Conservation (phyloP, 2,888 invertebrate species). For the Sipha maydis region DNA sequence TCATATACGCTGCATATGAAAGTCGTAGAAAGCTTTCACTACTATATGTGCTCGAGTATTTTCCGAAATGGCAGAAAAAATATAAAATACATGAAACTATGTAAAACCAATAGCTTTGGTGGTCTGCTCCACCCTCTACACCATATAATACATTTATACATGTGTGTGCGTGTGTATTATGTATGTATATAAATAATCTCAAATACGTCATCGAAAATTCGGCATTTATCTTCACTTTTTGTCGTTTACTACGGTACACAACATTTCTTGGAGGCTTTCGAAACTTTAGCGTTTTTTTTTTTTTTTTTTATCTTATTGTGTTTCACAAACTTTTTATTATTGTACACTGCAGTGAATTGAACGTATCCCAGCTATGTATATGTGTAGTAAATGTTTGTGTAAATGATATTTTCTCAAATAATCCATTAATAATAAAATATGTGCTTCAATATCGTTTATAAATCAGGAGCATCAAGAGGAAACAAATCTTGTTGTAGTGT, state of each 20-base stretch:
- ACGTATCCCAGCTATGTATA: not conserved
- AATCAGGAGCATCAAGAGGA: too few relatives aligned
- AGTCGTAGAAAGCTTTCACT: not conserved
- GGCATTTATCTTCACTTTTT: slow-evolving; percentile 16
- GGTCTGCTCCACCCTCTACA: too few relatives aligned
- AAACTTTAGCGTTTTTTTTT: not conserved
- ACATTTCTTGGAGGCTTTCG: not conserved
- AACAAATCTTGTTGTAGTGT: too few relatives aligned
- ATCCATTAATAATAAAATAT: not conserved
- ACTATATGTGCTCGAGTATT: not conserved
- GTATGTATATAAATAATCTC: not conserved
- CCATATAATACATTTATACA: not conserved
- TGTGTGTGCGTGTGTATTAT: not conserved
- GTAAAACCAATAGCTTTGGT: too few relatives aligned
- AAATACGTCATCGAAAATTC: slow-evolving; percentile 24
- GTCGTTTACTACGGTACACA: not conserved
- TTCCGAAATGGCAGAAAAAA: not conserved
- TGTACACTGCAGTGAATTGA: not conserved
- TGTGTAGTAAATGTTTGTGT: not conserved
- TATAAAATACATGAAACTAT: not conserved
- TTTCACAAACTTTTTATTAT: slow-evolving; percentile 15
- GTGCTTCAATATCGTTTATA: too few relatives aligned
- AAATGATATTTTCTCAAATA: not conserved
- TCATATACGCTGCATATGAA: not conserved
- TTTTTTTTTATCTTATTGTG: not conserved